These are phyloP conservation scores for Hylaeus volcanicus DNA, from an alignment of 1,140 invertebrate species.

Conservation along the genomic window DNA sequence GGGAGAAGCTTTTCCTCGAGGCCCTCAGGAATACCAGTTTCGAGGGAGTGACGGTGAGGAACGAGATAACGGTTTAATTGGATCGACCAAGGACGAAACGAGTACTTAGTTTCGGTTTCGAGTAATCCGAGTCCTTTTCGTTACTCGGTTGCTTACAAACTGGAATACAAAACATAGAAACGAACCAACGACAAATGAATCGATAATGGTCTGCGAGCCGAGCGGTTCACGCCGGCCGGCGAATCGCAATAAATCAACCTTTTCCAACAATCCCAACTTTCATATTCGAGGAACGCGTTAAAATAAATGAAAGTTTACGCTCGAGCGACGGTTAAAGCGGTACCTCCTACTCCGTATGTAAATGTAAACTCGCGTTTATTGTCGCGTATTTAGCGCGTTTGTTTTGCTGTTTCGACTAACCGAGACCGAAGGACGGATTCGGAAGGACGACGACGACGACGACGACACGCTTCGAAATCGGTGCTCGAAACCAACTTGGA, in stretches of 20 bases:
- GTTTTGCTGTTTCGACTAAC: too few species aligned
- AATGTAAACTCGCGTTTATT: neutral
- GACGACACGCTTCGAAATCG: neutral
- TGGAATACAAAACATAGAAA: neutral
- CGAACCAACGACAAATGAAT: too few species aligned
- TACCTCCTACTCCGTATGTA: neutral
- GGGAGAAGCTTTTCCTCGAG: slow-evolving; percentile 92
- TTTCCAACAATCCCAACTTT: neutral
- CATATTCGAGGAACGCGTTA: neutral
- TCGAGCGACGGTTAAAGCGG: neutral
- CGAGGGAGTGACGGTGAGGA: slow-evolving; percentile 94
- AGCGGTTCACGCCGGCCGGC: neutral
- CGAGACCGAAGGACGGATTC: too few species aligned
- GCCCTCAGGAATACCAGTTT: slow-evolving; percentile 95
- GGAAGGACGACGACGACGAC: too few species aligned
- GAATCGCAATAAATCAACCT: neutral
- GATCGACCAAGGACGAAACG: slow-evolving; percentile 1
- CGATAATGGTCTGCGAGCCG: too few species aligned
- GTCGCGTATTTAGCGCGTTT: neutral
- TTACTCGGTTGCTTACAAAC: neutral
- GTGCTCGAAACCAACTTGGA: too few species aligned
- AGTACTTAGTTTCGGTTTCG: neutral
- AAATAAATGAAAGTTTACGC: slow-evolving; percentile 8
- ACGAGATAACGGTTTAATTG: neutral
- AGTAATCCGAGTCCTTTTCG: neutral